Base-by-base conservation (phyloP, 2,797 vertebrate genomes). In the Crenuchus spilurus region DNA sequence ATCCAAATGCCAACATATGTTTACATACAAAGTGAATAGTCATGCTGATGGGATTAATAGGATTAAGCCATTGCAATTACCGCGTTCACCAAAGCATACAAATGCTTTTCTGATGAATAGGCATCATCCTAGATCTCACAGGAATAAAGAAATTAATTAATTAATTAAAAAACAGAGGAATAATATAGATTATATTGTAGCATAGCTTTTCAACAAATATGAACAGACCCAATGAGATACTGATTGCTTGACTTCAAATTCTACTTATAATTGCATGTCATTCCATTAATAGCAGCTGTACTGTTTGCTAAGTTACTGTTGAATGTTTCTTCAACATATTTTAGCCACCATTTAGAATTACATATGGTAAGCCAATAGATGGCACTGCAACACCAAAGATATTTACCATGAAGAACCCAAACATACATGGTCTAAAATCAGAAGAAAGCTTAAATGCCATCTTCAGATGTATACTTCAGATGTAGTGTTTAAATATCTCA, bases 351-450 rank as follows among this genome's bases (percentile, higher is more conserved):
- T n/a, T n/a, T n/a, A n/a, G n/a, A n/a, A n/a, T n/a, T n/a, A n/a
- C n/a, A n/a, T n/a, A n/a, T n/a, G n/a, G n/a, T n/a, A n/a, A n/a
- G 18, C 13, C 74, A 70, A 58, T 30, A 75, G 74, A 75, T 70
- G 66, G 74, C 4, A 58, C 66, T 41, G 26, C 22, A 70, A 22
- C 37, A 70, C 39, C 44, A 54, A 54, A 2, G 1, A 58, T 66
- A 6, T 10, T 11, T 22, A 7, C 16, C 33, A 16, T 10, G 14
- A 58, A 6, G 18, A 61, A 24, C 58, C 4, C 11, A 22, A 2
- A 4, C 10, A 41, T 3, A 37, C 55, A 11, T 22, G 55, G 6
- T 11, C 18, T 31, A 18, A 18, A 31, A 26, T 8, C 14, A 30
- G 26, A 16, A 14, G 4, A 24, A 10, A 13, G 6, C 26, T 52